Evolutionary conservation across 2,113 vertebrate genomes (phyloP), one percentile per base, ranked within the genome.

Genomic region (Pollimyrus isidori): DNA sequence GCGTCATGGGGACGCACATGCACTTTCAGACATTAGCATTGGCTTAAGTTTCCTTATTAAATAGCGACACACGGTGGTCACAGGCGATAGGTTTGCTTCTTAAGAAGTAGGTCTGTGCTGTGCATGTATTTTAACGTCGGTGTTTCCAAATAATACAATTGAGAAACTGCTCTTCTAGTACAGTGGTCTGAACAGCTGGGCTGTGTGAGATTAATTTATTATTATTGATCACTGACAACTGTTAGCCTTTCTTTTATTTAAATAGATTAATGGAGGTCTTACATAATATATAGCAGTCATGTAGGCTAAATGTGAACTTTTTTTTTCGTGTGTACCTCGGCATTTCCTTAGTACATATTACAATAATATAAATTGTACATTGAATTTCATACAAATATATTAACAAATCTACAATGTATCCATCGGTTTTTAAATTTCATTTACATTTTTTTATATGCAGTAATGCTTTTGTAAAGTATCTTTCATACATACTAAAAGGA

Each of bases 1-100:
- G 95, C 95, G 94, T 96, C 53, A 88, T 95, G 92, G 94, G 93
- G 0, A 94, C 62, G 3, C n/a, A 26, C 58, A 11, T n/a, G 58
- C n/a, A 26, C 58, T 9, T n/a, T 65, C n/a, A 26, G 7, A 26
- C 7, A 10, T 65, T 65, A 65, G n/a, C 9, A 26, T 26, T 65
- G 62, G 62, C n/a, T n/a, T 3, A 65, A 65, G 9, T 69, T 69
- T 69, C 13, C 53, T 87, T 39, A 87, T 21, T 19, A 87, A 39
- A 87, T 21, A 87, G 50, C 52, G 86, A 56, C 86, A 87, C 50
- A 30, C 21, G 0, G 50, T 35, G 86, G 86, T 42, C 30, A 39
- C 52, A 19, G 13, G 19, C 52, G 1, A 53, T 87, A 53, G 5
- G 45, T 46, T 11, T n/a, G 39, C 6, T 84, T 21, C 46, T 48